phyloP scores from a whole-genome alignment of 2,888 invertebrate species.

The Eupithecia subfuscata region DNA sequence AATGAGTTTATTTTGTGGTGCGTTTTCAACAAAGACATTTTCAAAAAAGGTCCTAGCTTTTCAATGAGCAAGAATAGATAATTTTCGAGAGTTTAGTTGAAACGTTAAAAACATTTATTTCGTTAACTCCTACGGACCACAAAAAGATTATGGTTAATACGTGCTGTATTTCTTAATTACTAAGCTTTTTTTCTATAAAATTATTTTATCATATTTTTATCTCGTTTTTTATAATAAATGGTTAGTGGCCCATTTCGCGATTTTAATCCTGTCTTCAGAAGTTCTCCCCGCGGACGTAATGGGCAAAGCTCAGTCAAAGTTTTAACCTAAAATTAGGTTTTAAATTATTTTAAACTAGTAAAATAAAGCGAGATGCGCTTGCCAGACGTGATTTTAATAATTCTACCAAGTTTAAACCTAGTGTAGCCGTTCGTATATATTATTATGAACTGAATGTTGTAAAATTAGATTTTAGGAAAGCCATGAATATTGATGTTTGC shows the following conservation, averaged over 20 bases:
- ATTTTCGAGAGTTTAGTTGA: background rate
- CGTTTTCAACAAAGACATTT: too few species aligned
- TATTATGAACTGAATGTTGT: conserved; percentile 14
- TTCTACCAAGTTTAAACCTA: conserved; percentile 18
- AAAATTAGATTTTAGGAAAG: conserved; percentile 11
- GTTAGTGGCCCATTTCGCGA: background rate
- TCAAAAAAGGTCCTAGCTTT: too few species aligned
- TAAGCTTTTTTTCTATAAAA: background rate
- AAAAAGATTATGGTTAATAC: background rate
- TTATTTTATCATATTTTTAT: background rate
- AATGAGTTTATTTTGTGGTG: too few species aligned
- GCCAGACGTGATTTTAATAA: conserved; percentile 23
- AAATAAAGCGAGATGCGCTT: conserved; percentile 61
- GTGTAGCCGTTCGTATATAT: conserved; percentile 11
- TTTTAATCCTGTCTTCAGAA: background rate
- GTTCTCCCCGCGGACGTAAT: background rate
- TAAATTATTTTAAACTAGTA: conserved; percentile 42
- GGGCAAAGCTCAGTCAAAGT: conserved; percentile 59
- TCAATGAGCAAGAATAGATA: too few species aligned
- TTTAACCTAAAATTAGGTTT: conserved; percentile 47
- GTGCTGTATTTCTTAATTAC: too few species aligned
- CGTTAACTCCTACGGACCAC: background rate
- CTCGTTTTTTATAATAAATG: background rate
- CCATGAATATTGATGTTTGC: background rate
- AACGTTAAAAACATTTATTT: background rate